Base-by-base conservation (phyloP, 1,140 invertebrate species). In the Popillia japonica region DNA sequence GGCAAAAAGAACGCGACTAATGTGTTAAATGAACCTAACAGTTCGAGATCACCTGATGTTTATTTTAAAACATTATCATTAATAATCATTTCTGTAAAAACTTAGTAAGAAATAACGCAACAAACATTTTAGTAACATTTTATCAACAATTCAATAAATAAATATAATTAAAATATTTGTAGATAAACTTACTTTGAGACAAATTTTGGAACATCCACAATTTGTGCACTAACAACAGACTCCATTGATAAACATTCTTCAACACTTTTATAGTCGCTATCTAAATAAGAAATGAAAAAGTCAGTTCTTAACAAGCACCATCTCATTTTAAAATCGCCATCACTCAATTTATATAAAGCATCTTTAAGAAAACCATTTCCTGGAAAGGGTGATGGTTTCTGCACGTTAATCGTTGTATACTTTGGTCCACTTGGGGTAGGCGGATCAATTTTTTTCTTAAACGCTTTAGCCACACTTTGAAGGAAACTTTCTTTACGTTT, bases 161-260 rank as follows among this genome's bases (percentile, higher is more conserved):
- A 34, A 34, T 34, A 34, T 1, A 34, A 34, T 34, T 68, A 27
- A 68, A 68, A 68, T 68, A 68, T 68, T 7, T n/a, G 22, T 9
- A 4, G 17, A 22, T 9, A 20, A 22, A 68, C 61, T 68, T 68
- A 68, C 61, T 68, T 68, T 22, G 22, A 1, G 11, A 22, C 61
- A 27, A 68, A 68, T 22, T 68, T 68, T 23, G 20, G 20, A 22
- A 22, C 61, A 10, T 68, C 61, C 22, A 68, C 20, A 22, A 68
- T 10, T 11, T 68, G 61, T 3, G 20, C 61, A 27, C 61, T 68
- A 27, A 68, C 27, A 68, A 68, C 23, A 9, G 61, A 68, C 11
- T 68, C 61, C 61, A 68, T 68, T 9, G 61, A 34, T 7, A 68
- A 34, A 27, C 61, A 68, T 68, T 27, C 61, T 27, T 68, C 61